These are phyloP conservation scores for Pseudotriccus pelzelni DNA, from an alignment of 2,797 vertebrate genomes.

Conservation along the genomic window DNA sequence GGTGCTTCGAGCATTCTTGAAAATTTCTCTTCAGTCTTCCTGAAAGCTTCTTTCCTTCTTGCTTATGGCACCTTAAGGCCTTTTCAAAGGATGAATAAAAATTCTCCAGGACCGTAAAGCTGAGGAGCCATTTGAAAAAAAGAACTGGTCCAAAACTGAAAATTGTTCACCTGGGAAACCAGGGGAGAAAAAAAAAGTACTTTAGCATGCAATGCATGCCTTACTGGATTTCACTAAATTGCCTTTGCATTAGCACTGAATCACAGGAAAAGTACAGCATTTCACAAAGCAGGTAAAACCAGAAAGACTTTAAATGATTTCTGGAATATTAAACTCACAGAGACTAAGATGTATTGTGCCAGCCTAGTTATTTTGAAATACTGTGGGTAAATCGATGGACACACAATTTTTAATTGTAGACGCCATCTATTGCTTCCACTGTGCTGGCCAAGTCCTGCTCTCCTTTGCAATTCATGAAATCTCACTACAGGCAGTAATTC, in stretches of 20 bases:
- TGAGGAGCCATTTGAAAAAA: not conserved
- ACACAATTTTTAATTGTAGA: not conserved
- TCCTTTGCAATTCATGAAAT: not conserved
- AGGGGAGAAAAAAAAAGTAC: not conserved
- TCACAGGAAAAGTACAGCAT: not conserved
- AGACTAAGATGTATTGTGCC: not conserved
- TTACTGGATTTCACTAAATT: not conserved
- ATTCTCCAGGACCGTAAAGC: not conserved
- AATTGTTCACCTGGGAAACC: not conserved
- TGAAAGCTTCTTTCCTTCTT: not conserved
- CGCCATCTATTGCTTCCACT: not conserved
- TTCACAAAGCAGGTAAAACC: not conserved
- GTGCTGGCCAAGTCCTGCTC: not conserved
- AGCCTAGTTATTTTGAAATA: constrained; percentile 1
- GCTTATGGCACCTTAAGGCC: not conserved
- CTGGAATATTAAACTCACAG: not conserved
- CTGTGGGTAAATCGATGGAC: not conserved
- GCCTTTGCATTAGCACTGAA: not conserved
- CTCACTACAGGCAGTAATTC: not conserved
- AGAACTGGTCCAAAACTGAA: not conserved
- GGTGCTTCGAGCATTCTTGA: not conserved
- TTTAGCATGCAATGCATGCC: not conserved
- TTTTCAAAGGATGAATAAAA: not conserved
- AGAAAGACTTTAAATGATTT: not conserved
- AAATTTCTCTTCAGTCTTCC: not conserved